Percentiles rank a stretch among this genome's conserved stretches.
Conservation (phyloP, 2,888 invertebrate genomes). For the Drosophila histrio region DNA sequence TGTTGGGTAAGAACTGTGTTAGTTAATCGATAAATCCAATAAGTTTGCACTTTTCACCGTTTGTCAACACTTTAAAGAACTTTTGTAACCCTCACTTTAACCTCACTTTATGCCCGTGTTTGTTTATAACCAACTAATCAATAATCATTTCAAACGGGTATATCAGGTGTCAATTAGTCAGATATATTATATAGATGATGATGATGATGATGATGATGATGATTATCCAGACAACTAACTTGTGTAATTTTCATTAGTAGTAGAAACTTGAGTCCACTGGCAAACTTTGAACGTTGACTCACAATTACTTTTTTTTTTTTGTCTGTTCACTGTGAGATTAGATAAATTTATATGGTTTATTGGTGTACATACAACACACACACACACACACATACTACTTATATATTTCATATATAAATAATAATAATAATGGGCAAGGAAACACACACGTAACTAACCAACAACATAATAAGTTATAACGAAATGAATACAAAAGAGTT, state of each 20-base stretch:
- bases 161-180: neutral
- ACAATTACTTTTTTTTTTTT: neutral
- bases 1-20: slow-evolving; percentile 19
- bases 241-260: slow-evolving; percentile 3
- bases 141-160: neutral
- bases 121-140: slow-evolving; percentile 19
- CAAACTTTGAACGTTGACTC: slow-evolving; percentile 42
- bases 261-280: neutral
- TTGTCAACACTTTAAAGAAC: neutral
- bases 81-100: slow-evolving; percentile 17
- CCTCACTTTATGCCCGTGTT: slow-evolving; percentile 34
- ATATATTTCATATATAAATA: neutral
- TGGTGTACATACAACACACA: slow-evolving; percentile 26
- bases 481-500: slow-evolving; percentile 31
- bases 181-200: neutral
- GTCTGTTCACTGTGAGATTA: slow-evolving; percentile 29
- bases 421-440: slow-evolving; percentile 29
- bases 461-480: slow-evolving; percentile 7
- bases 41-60: neutral
- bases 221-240: slow-evolving; percentile 9
- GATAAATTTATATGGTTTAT: slow-evolving; percentile 35
- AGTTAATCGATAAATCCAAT: neutral
- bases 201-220: no score
- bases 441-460: slow-evolving; percentile 33
- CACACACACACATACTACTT: neutral